Evolutionary conservation across 2,113 vertebrate genomes (phyloP).

Genomic region (Bothrops jararaca): DNA sequence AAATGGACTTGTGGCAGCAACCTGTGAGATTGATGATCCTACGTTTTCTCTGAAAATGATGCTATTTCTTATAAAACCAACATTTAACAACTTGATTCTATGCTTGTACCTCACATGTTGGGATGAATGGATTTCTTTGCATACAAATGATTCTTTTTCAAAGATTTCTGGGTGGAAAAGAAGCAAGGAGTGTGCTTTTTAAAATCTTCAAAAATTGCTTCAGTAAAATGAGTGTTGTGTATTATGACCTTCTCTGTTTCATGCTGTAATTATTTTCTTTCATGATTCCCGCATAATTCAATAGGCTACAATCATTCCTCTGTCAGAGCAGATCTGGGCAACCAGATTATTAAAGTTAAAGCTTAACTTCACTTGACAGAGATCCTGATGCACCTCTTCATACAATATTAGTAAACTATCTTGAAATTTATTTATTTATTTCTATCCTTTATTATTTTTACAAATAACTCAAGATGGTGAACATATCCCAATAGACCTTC

Average conservation of each 20-base stretch:
- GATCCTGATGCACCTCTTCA: background rate
- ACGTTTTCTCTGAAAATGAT: background rate
- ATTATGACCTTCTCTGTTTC: background rate
- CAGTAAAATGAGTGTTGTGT: background rate
- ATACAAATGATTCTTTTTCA: background rate
- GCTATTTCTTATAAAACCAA: background rate
- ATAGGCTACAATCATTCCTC: background rate
- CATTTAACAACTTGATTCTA: background rate
- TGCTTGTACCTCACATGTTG: background rate
- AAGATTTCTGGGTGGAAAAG: background rate
- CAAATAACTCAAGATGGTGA: no score
- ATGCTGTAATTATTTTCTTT: background rate
- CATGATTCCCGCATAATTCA: background rate
- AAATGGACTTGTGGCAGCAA: background rate
- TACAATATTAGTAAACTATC: background rate
- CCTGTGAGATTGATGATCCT: background rate
- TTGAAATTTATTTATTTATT: background rate
- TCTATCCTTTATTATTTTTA: no score
- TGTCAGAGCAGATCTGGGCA: background rate
- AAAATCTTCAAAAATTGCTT: background rate
- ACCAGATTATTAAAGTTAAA: background rate
- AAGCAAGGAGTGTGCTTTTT: background rate
- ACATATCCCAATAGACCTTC: no score
- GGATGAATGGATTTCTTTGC: background rate
- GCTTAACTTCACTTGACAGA: background rate